A percentile compares a stretch with the other conserved stretches of the same genome.
These are phyloP conservation scores for Chironomus striatipennis DNA, from an alignment of 1,140 invertebrate species.

Conservation along the genomic window DNA sequence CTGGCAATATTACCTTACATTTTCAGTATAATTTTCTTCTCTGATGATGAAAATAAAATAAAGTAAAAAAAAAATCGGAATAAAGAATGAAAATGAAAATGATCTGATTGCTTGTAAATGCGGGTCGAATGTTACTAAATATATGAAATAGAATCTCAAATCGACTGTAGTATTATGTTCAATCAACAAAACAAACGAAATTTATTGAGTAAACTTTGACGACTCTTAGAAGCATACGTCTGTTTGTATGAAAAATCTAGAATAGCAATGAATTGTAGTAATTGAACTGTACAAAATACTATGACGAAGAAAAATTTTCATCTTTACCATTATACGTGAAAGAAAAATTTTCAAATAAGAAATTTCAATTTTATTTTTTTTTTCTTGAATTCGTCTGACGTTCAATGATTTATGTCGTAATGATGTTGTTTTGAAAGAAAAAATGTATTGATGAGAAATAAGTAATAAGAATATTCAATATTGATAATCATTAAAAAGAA, in stretches of 20 bases:
- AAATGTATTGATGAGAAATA: too few species aligned
- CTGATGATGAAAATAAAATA: too few species aligned
- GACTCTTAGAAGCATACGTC: background rate
- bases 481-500: too few species aligned
- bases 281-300: background rate
- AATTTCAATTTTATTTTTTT: background rate
- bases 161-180: background rate
- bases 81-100: background rate
- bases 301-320: background rate
- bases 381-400: constrained; percentile 2
- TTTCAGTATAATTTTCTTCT: too few species aligned
- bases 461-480: too few species aligned
- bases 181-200: constrained; percentile 14
- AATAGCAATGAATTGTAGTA: background rate
- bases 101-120: constrained; percentile 7
- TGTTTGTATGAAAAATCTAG: background rate
- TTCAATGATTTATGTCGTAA: background rate
- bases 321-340: background rate
- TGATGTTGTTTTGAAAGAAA: background rate
- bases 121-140: background rate
- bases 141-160: constrained; percentile 9
- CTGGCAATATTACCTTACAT: too few species aligned
- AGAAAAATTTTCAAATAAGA: background rate
- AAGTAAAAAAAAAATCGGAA: too few species aligned
- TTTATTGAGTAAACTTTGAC: background rate